Conservation (phyloP, 2,113 vertebrate genomes). For the Jacana jacana region DNA sequence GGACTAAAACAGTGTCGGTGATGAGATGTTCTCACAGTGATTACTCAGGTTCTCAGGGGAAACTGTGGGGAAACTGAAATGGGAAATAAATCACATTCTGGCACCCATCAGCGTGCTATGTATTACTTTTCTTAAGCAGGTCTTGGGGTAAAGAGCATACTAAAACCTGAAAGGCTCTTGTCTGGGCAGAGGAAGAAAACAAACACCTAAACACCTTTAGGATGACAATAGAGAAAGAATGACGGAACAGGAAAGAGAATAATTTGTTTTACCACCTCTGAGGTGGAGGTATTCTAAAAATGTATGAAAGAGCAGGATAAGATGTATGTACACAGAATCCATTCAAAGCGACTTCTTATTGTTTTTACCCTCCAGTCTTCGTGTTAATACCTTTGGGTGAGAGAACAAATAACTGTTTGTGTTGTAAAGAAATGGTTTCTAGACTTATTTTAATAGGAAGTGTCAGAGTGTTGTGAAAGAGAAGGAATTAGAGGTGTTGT, state of each 20-base stretch:
- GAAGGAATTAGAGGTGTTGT: slow-evolving; percentile 44
- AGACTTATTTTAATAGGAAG: slow-evolving; percentile 48
- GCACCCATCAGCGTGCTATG: slow-evolving; percentile 8
- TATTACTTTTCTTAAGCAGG: slow-evolving; percentile 48
- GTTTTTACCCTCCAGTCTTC: slow-evolving; percentile 40
- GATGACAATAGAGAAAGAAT: slow-evolving; percentile 11
- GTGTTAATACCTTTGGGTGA: slow-evolving; percentile 42
- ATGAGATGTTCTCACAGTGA: slow-evolving; percentile 23
- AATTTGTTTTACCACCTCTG: neutral
- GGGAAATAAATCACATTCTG: slow-evolving; percentile 57
- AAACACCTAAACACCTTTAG: neutral
- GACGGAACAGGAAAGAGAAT: slow-evolving; percentile 19
- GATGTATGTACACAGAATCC: neutral
- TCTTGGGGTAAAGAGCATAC: neutral
- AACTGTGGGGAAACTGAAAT: neutral
- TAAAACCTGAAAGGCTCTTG: slow-evolving; percentile 35
- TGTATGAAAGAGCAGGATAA: slow-evolving; percentile 1
- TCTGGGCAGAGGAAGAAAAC: slow-evolving; percentile 1
- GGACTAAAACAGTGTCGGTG: neutral
- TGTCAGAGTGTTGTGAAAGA: slow-evolving; percentile 26
- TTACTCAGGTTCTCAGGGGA: slow-evolving; percentile 41
- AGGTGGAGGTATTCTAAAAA: slow-evolving; percentile 19
- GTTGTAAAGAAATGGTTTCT: slow-evolving; percentile 32
- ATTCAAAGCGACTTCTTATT: neutral
- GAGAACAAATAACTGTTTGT: slow-evolving; percentile 60